phyloP scores from a whole-genome alignment of 2,888 invertebrate species.

The Blomia tropicalis region DNA sequence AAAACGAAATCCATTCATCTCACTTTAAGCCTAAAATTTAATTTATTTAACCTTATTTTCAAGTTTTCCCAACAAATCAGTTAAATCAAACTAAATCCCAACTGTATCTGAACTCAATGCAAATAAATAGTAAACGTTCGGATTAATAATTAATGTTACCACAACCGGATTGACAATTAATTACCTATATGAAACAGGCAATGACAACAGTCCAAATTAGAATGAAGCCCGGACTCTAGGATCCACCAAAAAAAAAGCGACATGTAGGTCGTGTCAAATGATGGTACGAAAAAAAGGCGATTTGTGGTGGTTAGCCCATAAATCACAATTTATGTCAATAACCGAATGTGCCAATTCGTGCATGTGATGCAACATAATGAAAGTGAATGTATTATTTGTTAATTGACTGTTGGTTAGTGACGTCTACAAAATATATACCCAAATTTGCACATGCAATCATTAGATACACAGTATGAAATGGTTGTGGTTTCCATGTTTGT shows the following conservation, averaged over 20 bases:
- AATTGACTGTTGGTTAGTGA: no score
- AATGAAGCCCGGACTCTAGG: no score
- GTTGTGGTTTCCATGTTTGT: no score
- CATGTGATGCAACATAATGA: not conserved
- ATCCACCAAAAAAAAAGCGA: not conserved
- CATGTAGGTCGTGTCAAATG: no score
- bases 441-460: no score
- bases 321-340: slow-evolving; percentile 15
- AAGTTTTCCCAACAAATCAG: no score
- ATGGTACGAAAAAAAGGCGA: not conserved
- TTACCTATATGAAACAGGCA: not conserved
- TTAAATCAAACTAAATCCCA: no score
- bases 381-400: slow-evolving; percentile 1
- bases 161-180: not conserved
- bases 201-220: slow-evolving; percentile 8
- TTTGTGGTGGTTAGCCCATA: not conserved
- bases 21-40: not conserved
- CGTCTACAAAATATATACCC: no score
- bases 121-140: no score
- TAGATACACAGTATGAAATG: no score
- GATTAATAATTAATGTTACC: slow-evolving; percentile 10
- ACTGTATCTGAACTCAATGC: no score
- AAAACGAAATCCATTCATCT: not conserved
- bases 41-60: no score
- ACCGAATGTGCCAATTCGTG: not conserved